A percentile compares a stretch with the other conserved stretches of the same genome.
phyloP scores from a whole-genome alignment of 2,797 vertebrate species.

The Dallia pectoralis region DNA sequence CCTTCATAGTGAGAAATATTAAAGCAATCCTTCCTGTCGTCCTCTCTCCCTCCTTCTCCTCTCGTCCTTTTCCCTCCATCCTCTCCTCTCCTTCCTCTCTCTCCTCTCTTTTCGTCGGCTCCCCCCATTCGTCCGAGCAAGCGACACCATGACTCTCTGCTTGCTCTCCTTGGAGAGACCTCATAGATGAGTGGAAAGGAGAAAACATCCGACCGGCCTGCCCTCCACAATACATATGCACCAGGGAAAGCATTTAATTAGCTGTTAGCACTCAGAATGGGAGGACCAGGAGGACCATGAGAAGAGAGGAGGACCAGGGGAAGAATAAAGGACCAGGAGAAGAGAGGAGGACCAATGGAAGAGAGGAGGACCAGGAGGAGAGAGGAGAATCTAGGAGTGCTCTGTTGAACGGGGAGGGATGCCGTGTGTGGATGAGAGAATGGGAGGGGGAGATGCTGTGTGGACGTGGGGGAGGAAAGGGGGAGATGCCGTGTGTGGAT shows the following conservation, averaged over 20 bases:
- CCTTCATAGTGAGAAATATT: slow-evolving; percentile 56
- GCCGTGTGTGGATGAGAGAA: no score
- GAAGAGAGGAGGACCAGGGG: neutral
- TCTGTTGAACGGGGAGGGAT: no score
- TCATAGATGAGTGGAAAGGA: slow-evolving; percentile 28
- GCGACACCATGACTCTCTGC: no score
- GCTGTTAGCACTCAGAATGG: slow-evolving; percentile 48
- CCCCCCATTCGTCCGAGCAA: neutral
- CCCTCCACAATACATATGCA: slow-evolving; percentile 42
- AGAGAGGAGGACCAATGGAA: slow-evolving; percentile 11
- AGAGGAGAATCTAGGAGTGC: no score
- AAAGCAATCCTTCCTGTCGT: slow-evolving; percentile 61
- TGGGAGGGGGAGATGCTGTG: no score
- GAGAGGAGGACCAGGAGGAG: no score
- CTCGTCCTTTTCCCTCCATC: no score
- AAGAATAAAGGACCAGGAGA: neutral
- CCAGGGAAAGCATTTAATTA: slow-evolving; percentile 67
- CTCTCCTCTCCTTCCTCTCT: no score
- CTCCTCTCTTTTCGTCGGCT: slow-evolving; percentile 22
- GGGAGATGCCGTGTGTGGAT: no score
- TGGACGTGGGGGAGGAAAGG: no score
- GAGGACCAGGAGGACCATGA: neutral
- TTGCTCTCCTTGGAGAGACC: slow-evolving; percentile 33
- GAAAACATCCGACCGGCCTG: slow-evolving; percentile 40
- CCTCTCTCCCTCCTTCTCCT: slow-evolving; percentile 28